These are phyloP conservation scores for Elanoides forficatus DNA, from an alignment of 2,113 vertebrate species.

Conservation along the genomic window DNA sequence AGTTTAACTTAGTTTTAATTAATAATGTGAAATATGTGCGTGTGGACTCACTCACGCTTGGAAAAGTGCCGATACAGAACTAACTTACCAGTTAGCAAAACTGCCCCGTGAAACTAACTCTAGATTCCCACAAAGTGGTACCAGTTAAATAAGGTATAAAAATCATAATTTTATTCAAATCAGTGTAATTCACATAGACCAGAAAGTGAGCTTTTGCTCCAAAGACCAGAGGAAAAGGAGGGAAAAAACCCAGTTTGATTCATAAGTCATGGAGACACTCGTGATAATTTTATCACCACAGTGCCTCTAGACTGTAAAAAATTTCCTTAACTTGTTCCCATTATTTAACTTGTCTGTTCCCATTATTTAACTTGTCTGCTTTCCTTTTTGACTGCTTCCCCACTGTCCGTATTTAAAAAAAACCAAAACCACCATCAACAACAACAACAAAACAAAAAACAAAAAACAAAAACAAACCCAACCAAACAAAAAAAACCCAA, in stretches of 20 bases:
- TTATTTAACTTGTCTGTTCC: not conserved
- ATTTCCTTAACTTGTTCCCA: not conserved
- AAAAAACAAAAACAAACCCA: too few relatives aligned
- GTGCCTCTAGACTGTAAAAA: not conserved
- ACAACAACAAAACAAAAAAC: too few relatives aligned
- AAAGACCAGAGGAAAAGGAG: not conserved
- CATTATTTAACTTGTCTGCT: not conserved
- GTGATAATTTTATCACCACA: not conserved
- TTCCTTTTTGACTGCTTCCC: not conserved
- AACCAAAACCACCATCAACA: not conserved
- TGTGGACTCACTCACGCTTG: not conserved
- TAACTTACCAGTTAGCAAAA: not conserved
- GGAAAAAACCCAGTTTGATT: not conserved
- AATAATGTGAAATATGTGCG: not conserved
- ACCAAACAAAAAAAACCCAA: too few relatives aligned
- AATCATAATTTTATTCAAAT: not conserved
- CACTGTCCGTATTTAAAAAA: not conserved
- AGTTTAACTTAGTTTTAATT: not conserved
- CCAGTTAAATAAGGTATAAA: not conserved
- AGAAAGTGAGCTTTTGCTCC: not conserved
- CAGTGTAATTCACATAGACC: not conserved
- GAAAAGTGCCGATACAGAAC: not conserved
- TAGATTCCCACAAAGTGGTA: not conserved
- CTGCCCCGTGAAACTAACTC: not conserved
- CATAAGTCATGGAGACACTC: not conserved